Percentiles rank a stretch among this genome's conserved stretches.
These are phyloP conservation scores for Exocentrus adspersus DNA, from an alignment of 2,888 invertebrate genomes.

Conservation along the genomic window DNA sequence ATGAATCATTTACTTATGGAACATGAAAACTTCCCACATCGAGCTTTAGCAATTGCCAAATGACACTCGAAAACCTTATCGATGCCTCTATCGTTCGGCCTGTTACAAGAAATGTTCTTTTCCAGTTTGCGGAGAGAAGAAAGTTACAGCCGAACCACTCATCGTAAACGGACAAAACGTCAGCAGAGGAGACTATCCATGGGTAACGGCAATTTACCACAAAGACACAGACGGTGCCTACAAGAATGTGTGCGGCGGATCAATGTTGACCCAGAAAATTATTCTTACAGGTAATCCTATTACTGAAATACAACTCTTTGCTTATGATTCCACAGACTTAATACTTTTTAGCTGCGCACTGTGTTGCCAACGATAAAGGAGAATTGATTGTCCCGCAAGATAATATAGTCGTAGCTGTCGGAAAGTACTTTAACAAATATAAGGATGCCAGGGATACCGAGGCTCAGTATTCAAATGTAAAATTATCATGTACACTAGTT, in stretches of 20 bases:
- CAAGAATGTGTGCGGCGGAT: constrained; percentile 53
- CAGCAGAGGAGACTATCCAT: constrained; percentile 55
- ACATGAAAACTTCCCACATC: too few relatives aligned
- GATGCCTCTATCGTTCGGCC: too few relatives aligned
- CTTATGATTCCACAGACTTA: too few relatives aligned
- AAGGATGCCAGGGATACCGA: constrained; percentile 48
- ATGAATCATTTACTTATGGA: too few relatives aligned
- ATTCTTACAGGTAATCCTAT: constrained; percentile 56
- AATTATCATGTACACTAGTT: too few relatives aligned
- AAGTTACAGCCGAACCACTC: constrained; percentile 47
- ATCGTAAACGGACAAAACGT: constrained; percentile 51
- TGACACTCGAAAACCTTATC: too few relatives aligned
- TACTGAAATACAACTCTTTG: too few relatives aligned
- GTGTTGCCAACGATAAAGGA: constrained; percentile 47
- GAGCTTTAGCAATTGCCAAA: too few relatives aligned
- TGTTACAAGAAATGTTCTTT: too few relatives aligned
- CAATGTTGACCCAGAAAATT: constrained; percentile 50
- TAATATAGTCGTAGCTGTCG: constrained; percentile 50
- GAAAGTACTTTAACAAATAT: constrained; percentile 55
- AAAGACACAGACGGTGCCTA: constrained; percentile 16
- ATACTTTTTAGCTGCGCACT: constrained; percentile 58
- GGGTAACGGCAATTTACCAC: constrained; percentile 55
- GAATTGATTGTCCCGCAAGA: constrained; percentile 8
- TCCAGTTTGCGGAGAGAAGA: constrained; percentile 58
- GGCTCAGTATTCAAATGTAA: constrained; percentile 52